phyloP scores from a whole-genome alignment of 2,113 vertebrate genomes.

The Dicerorhinus sumatrensis region DNA sequence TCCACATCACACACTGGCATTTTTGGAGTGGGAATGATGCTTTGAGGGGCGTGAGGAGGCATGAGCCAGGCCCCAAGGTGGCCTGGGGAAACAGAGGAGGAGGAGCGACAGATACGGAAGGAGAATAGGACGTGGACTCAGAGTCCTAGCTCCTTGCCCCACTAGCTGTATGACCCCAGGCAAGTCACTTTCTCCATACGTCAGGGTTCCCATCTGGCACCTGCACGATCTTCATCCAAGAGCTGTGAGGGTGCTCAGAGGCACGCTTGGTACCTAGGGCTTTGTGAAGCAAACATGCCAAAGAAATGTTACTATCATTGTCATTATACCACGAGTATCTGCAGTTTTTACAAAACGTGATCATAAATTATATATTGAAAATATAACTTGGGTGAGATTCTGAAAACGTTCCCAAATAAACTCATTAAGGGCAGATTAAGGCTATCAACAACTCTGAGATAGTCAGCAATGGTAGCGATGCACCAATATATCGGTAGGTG shows the following conservation, averaged over 20 bases:
- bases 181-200: neutral
- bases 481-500: slow-evolving; percentile 77
- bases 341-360: neutral
- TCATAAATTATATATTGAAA: neutral
- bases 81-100: neutral
- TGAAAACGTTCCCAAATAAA: neutral
- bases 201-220: neutral
- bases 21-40: neutral
- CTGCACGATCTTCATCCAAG: neutral
- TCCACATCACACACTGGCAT: accelerated
- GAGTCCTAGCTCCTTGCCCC: neutral
- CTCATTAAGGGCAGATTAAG: accelerated
- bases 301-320: neutral
- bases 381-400: neutral
- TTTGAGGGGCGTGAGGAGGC: neutral
- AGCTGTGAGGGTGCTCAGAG: neutral
- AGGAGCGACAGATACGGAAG: neutral
- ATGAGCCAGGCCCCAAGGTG: neutral
- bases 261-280: accelerated
- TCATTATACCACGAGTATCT: neutral
- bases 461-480: neutral
- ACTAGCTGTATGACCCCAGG: neutral
- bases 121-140: neutral
- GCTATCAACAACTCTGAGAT: accelerated
- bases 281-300: neutral